Evolutionary conservation across 2,888 invertebrate species (phyloP).

Genomic region (Agrochola circellaris): DNA sequence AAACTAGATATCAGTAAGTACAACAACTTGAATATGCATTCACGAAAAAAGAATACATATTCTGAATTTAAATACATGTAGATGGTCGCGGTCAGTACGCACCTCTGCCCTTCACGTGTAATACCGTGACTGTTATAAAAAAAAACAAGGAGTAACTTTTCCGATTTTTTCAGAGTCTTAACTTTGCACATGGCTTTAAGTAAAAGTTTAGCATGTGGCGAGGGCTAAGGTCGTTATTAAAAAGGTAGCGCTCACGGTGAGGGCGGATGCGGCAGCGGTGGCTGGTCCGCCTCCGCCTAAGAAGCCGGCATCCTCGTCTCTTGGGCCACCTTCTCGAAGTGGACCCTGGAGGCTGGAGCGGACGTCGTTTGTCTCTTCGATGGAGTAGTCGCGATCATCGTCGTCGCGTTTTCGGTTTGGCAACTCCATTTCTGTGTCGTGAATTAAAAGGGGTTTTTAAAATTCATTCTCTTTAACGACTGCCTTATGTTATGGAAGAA

Average conservation of each 20-base stretch:
- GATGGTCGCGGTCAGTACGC: neutral
- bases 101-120: constrained; percentile 10
- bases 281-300: constrained; percentile 82
- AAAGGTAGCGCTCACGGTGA: constrained; percentile 77
- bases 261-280: constrained; percentile 71
- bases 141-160: constrained; percentile 49
- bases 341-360: constrained; percentile 93
- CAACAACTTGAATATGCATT: neutral
- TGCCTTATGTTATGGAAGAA: neutral
- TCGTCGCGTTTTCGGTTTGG: constrained; percentile 90
- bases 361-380: constrained; percentile 88
- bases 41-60: neutral
- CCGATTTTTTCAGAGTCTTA: constrained; percentile 64
- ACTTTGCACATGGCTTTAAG: constrained; percentile 79
- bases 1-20: neutral
- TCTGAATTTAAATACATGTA: neutral
- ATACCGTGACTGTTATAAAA: constrained; percentile 33
- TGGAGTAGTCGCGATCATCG: constrained; percentile 81
- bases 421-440: constrained; percentile 91
- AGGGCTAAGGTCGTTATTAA: constrained; percentile 83
- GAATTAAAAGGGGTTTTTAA: neutral
- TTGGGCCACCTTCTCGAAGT: constrained; percentile 91
- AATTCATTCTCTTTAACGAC: too few species aligned
- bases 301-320: constrained; percentile 86
- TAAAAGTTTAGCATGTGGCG: constrained; percentile 83